Percentiles rank a stretch among this genome's conserved stretches.
Evolutionary conservation across 2,797 vertebrate genomes (phyloP).

Genomic region (Euthynnus affinis): DNA sequence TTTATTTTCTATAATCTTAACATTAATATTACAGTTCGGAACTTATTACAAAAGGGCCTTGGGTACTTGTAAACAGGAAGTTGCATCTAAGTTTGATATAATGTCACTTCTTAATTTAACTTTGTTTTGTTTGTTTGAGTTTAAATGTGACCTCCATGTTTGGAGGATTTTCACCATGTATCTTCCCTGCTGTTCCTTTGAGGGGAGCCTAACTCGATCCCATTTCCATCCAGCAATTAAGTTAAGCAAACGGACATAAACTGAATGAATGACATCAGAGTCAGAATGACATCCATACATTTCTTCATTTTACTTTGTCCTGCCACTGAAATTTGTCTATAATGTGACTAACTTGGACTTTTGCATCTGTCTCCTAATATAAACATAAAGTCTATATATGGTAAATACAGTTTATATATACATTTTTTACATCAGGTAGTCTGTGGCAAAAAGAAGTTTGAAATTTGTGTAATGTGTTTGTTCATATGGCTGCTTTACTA

Average conservation of each 20-base stretch:
- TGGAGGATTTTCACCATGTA: neutral
- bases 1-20: no score
- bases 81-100: neutral
- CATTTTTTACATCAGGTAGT: no score
- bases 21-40: neutral
- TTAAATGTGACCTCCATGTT: neutral
- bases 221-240: constrained; percentile 1
- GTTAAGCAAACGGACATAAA: neutral
- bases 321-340: neutral
- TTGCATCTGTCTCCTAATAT: neutral
- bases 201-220: no score
- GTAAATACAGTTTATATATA: neutral
- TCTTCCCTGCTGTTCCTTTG: neutral
- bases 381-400: neutral
- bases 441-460: no score
- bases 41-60: neutral
- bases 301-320: neutral
- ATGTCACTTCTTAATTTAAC: neutral
- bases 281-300: neutral
- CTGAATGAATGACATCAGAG: no score
- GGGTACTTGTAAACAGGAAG: constrained; percentile 2
- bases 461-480: neutral
- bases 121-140: neutral
- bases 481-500: constrained; percentile 12
- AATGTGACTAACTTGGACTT: no score